These are phyloP conservation scores for Pachycephus smyrnensis DNA, from an alignment of 2,888 invertebrate species.

Conservation along the genomic window DNA sequence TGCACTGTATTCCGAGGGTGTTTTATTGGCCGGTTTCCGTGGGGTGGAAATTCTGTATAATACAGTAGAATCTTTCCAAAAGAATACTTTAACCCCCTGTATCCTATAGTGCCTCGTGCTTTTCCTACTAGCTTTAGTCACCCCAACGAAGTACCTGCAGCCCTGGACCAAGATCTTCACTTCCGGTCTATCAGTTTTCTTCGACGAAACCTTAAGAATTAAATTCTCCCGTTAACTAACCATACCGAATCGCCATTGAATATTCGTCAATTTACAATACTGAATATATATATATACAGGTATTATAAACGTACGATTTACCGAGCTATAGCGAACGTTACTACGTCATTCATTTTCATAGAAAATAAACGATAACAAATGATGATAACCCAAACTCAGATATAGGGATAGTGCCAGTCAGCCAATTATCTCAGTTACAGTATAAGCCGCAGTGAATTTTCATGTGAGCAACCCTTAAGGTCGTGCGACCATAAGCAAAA, in stretches of 20 bases:
- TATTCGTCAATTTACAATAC: neutral
- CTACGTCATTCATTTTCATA: conserved; percentile 16
- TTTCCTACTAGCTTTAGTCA: neutral
- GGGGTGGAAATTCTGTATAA: conserved; percentile 57
- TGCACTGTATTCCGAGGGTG: conserved; percentile 52
- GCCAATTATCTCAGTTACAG: neutral
- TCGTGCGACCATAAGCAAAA: conserved; percentile 39
- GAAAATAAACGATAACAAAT: conserved; percentile 21
- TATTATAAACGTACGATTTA: no score
- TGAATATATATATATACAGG: no score
- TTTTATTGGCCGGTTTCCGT: conserved; percentile 66
- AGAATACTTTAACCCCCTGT: conserved; percentile 9
- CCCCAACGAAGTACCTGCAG: neutral
- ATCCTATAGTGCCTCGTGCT: neutral
- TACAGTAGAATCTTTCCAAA: conserved; percentile 38
- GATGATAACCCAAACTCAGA: neutral
- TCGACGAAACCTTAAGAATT: neutral
- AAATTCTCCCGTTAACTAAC: neutral
- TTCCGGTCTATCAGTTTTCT: neutral
- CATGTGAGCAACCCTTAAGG: conserved; percentile 41
- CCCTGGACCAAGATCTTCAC: neutral
- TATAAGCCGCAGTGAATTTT: neutral
- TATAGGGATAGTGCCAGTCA: neutral
- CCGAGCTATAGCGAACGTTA: neutral
- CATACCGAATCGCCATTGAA: neutral